phyloP scores from a whole-genome alignment of 1,140 invertebrate genomes.

The Drosophila sp. region DNA sequence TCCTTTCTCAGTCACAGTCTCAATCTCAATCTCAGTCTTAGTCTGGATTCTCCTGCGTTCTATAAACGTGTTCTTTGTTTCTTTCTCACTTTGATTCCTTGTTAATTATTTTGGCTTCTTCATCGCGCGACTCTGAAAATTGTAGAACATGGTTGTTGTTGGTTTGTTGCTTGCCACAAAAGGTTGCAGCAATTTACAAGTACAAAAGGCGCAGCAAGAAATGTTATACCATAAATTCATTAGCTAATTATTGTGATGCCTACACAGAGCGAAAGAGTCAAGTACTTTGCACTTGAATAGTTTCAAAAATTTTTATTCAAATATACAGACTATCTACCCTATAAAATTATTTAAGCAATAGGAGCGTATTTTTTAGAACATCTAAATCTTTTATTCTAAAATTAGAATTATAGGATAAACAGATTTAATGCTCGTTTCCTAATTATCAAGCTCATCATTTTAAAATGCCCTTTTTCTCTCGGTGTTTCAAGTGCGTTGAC shows the following conservation, averaged over 20 bases:
- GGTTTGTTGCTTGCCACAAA: conserved; percentile 13
- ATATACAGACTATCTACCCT: too few species aligned
- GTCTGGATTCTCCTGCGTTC: conserved; percentile 19
- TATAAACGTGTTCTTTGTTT: conserved; percentile 28
- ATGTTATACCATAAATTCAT: conserved; percentile 53
- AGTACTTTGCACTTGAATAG: too few species aligned
- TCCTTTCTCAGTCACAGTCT: conserved; percentile 44
- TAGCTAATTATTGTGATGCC: conserved; percentile 56
- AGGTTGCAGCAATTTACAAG: conserved; percentile 65
- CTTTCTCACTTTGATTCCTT: conserved; percentile 18
- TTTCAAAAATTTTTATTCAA: too few species aligned
- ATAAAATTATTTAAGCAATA: too few species aligned
- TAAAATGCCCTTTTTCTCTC: too few species aligned
- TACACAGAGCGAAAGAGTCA: conserved; percentile 19
- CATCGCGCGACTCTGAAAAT: conserved; percentile 59
- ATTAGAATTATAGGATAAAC: too few species aligned
- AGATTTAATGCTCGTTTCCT: too few species aligned
- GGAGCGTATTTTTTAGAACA: too few species aligned
- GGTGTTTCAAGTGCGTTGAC: not conserved
- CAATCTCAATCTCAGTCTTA: conserved; percentile 1
- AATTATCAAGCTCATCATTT: too few species aligned
- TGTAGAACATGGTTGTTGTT: conserved; percentile 40
- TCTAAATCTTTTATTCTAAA: too few species aligned
- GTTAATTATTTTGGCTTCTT: conserved; percentile 50
- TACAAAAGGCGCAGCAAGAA: conserved; percentile 38